These are phyloP conservation scores for Lasioglossum morio DNA, from an alignment of 2,888 invertebrate species.

Conservation along the genomic window DNA sequence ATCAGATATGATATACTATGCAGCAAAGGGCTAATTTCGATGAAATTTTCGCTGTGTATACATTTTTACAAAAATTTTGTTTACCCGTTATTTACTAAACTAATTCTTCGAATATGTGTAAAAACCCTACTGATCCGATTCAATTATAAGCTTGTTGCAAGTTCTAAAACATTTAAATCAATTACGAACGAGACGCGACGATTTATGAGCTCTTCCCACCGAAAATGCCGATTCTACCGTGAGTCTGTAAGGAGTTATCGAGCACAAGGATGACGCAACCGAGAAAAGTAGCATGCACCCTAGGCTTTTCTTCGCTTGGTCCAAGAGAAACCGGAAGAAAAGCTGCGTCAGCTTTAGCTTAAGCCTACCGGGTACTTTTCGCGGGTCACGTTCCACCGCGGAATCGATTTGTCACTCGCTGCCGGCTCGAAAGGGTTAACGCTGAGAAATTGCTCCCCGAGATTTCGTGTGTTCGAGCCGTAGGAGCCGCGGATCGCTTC, in stretches of 20 bases:
- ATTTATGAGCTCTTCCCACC: neutral
- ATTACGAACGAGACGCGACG: neutral
- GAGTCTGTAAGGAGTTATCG: neutral
- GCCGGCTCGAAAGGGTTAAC: constrained; percentile 44
- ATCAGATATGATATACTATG: too few relatives aligned
- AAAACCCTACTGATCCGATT: neutral
- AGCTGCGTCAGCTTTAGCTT: constrained; percentile 28
- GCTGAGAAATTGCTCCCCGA: constrained; percentile 58
- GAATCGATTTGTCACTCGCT: constrained; percentile 64
- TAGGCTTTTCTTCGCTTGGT: neutral
- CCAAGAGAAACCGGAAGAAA: constrained; percentile 13
- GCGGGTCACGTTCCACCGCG: constrained; percentile 63
- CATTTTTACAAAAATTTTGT: neutral
- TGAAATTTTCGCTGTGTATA: neutral
- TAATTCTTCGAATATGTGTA: neutral
- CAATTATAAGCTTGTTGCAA: neutral
- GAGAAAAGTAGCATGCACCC: neutral
- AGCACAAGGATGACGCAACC: neutral
- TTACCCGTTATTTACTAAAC: too few relatives aligned
- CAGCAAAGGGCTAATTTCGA: too few relatives aligned
- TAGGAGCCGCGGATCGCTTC: neutral
- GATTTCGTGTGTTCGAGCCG: neutral
- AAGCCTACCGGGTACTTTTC: constrained; percentile 40
- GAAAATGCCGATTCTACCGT: neutral
- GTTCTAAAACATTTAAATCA: neutral